Base-by-base conservation (phyloP, 92 coral and sea anemone species). In the Actinostola sp. region DNA sequence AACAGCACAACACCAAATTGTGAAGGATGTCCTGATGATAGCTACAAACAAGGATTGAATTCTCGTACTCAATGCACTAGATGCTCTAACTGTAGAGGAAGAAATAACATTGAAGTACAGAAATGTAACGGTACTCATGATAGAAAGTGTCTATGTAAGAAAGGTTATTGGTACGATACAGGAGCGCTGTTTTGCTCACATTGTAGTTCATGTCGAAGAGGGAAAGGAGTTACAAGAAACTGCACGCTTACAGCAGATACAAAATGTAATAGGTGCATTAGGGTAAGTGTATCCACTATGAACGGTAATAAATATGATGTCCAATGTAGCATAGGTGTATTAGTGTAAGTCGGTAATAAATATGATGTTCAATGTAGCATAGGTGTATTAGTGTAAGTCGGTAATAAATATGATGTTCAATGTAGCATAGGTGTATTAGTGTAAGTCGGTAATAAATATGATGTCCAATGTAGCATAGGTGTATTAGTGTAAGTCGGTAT, bases 161-260 rank as follows among this genome's bases (percentile, higher is more conserved):
- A 44, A 0, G 92, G 71, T 0, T 65, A 56, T 44, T 90, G 44
- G 26, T 89, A 56, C 50, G 25, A 76, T 16, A 36, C 16, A 0
- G 68, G 36, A 0, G 30, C 56, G 0, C 6, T 79, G 16, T 70
- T 59, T 25, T 90, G 97, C 26, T n/a, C 65, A 0, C 86, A 48
- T 0, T 90, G 97, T 20, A 36, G 43, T 0, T 8, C 29, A 3
- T 90, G 97, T 39, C 71, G 63, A 7, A 29, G 26, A 42, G 92
- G 97, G 0, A 32, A 26, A 14, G 97, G 92, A 17, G 85, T 85
- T 2, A 62, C 46, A 6, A 42, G n/a, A 14, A 75, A 71, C 23
- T 89, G 94, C 28, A 66, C 84, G 0, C 31, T 31, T 0, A 71
- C 31, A 0, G 48, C 80, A 16, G 64, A 89, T 55, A 89, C 96